These are phyloP conservation scores for Promerops cafer DNA, from an alignment of 2,113 vertebrate genomes.

Conservation along the genomic window DNA sequence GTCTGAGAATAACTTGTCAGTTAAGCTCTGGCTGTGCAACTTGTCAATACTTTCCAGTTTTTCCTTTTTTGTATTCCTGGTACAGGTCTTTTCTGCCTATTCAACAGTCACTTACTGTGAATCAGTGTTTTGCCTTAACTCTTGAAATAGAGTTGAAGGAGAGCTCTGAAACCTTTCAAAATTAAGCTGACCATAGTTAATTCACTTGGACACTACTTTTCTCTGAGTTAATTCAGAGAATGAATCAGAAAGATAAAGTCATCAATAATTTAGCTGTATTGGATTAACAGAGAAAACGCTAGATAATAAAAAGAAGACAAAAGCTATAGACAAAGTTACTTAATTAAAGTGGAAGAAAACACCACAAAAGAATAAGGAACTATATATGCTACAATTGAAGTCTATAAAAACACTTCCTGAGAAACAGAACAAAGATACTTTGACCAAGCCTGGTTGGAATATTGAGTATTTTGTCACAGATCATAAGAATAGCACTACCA, in stretches of 20 bases:
- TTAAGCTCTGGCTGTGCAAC: background rate
- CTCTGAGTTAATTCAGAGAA: background rate
- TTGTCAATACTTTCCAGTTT: background rate
- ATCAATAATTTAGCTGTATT: background rate
- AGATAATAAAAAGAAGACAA: background rate
- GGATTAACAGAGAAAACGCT: background rate
- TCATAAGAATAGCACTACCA: background rate
- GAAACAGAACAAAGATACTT: background rate
- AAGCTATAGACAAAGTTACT: background rate
- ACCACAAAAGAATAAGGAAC: background rate
- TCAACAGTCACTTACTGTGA: background rate
- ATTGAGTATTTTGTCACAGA: background rate
- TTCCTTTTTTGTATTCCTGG: background rate
- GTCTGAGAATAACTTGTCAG: background rate
- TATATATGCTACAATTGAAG: background rate
- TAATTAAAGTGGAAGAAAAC: background rate
- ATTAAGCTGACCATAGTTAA: background rate
- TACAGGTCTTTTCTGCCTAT: background rate
- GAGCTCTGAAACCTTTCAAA: background rate
- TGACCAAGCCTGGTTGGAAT: background rate
- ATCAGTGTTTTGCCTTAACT: background rate
- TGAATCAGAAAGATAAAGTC: background rate
- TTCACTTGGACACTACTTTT: background rate
- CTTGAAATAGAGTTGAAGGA: background rate
- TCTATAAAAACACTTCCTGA: background rate